These are phyloP conservation scores for Caradrina clavipalpis DNA, from an alignment of 2,888 invertebrate species.

Conservation along the genomic window DNA sequence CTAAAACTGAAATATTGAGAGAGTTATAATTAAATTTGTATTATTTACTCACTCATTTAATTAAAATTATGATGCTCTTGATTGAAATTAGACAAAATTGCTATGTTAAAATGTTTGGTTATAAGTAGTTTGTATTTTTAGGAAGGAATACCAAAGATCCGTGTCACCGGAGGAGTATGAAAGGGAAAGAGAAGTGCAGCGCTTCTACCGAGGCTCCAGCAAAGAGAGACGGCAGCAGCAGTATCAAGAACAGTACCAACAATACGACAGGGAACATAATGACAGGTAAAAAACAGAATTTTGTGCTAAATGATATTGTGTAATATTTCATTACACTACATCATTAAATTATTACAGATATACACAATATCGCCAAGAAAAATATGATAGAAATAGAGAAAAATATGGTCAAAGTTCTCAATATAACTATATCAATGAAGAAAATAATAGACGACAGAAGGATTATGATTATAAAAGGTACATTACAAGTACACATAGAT, in stretches of 20 bases:
- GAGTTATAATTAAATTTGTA: too few species aligned
- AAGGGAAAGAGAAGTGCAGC: constrained; percentile 82
- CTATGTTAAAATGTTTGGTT: not conserved
- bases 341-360: constrained; percentile 76
- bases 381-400: constrained; percentile 78
- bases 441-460: constrained; percentile 75
- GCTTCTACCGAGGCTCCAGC: constrained; percentile 86
- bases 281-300: constrained; percentile 73
- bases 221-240: constrained; percentile 80
- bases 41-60: too few species aligned
- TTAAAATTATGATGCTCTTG: not conserved
- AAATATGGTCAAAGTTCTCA: constrained; percentile 74
- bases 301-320: constrained; percentile 36
- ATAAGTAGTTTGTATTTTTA: constrained; percentile 54
- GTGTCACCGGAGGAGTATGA: constrained; percentile 79
- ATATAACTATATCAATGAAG: constrained; percentile 73
- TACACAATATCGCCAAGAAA: constrained; percentile 75
- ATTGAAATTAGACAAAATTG: not conserved
- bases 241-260: constrained; percentile 77
- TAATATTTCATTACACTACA: constrained; percentile 47
- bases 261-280: constrained; percentile 76
- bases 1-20: too few species aligned
- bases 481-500: constrained; percentile 47
- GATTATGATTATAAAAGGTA: constrained; percentile 84
- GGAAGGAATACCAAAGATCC: constrained; percentile 82